Evolutionary conservation across 2,888 invertebrate genomes (phyloP), one percentile per base, ranked within the genome.

Genomic region (Plagodis pulveraria): DNA sequence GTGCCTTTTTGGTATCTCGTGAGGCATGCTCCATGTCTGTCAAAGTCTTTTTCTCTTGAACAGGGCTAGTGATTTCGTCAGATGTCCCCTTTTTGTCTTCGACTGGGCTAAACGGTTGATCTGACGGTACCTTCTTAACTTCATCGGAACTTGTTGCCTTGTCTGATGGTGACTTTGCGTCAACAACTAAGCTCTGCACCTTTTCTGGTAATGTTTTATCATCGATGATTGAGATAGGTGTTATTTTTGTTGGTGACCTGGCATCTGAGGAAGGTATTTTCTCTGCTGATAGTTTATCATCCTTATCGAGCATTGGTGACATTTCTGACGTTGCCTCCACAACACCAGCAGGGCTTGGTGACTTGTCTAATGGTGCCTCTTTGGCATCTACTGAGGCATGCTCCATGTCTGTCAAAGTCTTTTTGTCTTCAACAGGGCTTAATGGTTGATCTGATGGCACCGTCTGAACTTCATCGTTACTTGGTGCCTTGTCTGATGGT

Each of bases 151-250:
- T 38, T 5, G 38, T 6, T 38, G 38, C 38, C 38, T 38, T 38
- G 38, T 38, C 38, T 9, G 5, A 38, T 6, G 38, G 38, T 38
- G 38, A 38, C 0, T 61, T 62, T 0, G 56, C 59, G 8, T 56
- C 41, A 0, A 8, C 38, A 8, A 38, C 38, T 38, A 38, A 9
- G 38, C 38, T 38, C 38, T 6, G 38, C 1, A 40, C 58, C 33
- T 59, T 60, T 0, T 59, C 50, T 5, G 8, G 10, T 33, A n/a
- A 8, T 53, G 40, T 22, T n/a, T 54, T 56, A 5, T 58, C 57
- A 12, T 50, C 36, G 2, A 51, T 57, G 35, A 53, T 50, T 32
- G 53, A 43, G 35, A 43, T 61, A 0, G 50, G 36, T 32, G 35
- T 46, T 7, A 52, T 51, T 10, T 49, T 38, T 9, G 42, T 49